Evolutionary conservation across 2,888 invertebrate genomes (phyloP).

Genomic region (Eristalis pertinax): DNA sequence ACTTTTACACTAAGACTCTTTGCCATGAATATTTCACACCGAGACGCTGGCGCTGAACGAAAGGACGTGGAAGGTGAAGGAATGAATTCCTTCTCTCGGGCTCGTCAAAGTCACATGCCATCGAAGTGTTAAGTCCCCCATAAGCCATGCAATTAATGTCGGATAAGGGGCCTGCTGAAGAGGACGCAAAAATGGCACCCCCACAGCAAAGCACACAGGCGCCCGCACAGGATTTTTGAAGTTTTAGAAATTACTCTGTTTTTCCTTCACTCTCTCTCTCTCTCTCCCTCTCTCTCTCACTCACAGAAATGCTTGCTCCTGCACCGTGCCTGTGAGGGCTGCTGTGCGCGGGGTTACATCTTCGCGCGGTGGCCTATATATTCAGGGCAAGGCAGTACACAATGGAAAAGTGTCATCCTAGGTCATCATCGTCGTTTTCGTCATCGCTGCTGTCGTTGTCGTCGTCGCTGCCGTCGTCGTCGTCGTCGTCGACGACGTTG

Average conservation of each 20-base stretch:
- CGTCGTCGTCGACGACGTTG: slow-evolving; percentile 3
- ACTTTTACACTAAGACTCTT: slow-evolving; percentile 46
- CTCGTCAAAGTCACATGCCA: slow-evolving; percentile 66
- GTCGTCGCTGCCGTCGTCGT: slow-evolving; percentile 3
- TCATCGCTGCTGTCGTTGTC: neutral
- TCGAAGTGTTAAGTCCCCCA: slow-evolving; percentile 66
- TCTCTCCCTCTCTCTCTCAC: neutral
- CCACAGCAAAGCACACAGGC: neutral
- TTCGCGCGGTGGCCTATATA: slow-evolving; percentile 40
- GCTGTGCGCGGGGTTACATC: slow-evolving; percentile 13
- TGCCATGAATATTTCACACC: slow-evolving; percentile 67
- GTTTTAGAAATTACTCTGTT: neutral
- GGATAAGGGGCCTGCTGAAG: slow-evolving; percentile 28
- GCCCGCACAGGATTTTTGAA: neutral
- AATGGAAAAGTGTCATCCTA: slow-evolving; percentile 70
- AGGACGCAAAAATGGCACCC: slow-evolving; percentile 3
- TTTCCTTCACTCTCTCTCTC: neutral
- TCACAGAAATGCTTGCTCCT: neutral
- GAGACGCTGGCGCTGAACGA: neutral
- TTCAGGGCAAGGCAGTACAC: slow-evolving; percentile 68
- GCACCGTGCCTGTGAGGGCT: neutral
- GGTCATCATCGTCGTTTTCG: slow-evolving; percentile 58
- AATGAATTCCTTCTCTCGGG: slow-evolving; percentile 51
- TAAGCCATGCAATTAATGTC: slow-evolving; percentile 70
- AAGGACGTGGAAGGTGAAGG: slow-evolving; percentile 13